These are phyloP conservation scores for Eulimnadia texana DNA, from an alignment of 1,140 invertebrate species.

Conservation along the genomic window DNA sequence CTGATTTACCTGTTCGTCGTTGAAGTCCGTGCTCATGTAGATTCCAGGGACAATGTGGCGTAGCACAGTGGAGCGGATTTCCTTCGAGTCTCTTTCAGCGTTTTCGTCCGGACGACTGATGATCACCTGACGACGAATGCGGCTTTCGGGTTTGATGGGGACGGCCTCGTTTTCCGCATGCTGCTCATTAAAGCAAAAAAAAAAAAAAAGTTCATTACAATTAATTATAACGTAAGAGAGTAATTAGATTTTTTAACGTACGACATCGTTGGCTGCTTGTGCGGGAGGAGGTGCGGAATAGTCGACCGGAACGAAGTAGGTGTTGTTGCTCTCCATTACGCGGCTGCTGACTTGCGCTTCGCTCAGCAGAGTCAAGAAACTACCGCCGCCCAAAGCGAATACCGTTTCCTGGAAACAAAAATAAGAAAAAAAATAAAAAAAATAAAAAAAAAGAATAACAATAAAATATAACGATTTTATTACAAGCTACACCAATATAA, in stretches of 20 bases:
- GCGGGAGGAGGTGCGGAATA: not conserved
- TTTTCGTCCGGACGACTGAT: constrained; percentile 15
- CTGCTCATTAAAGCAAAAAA: not conserved
- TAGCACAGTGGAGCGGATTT: constrained; percentile 21
- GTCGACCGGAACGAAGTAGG: constrained; percentile 15
- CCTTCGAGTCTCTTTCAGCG: not conserved
- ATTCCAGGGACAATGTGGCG: constrained; percentile 29
- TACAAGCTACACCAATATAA: too few relatives aligned
- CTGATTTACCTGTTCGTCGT: constrained; percentile 25
- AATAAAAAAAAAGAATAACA: too few relatives aligned
- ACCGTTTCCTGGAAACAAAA: constrained; percentile 18
- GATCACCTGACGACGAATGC: constrained; percentile 7
- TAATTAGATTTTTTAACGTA: too few relatives aligned
- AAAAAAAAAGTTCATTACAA: not conserved
- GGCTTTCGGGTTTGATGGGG: constrained; percentile 14
- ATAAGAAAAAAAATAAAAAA: constrained; percentile 11
- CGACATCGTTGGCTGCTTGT: not conserved
- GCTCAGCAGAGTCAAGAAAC: constrained; percentile 6
- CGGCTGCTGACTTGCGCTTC: not conserved
- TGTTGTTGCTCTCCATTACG: constrained; percentile 4
- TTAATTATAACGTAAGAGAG: not conserved
- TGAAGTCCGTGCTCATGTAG: constrained; percentile 26
- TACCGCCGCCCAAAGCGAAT: constrained; percentile 1
- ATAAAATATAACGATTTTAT: too few relatives aligned
- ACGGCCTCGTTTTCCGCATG: not conserved